Conservation (phyloP, 2,113 vertebrate genomes). For the Tichodroma muraria region DNA sequence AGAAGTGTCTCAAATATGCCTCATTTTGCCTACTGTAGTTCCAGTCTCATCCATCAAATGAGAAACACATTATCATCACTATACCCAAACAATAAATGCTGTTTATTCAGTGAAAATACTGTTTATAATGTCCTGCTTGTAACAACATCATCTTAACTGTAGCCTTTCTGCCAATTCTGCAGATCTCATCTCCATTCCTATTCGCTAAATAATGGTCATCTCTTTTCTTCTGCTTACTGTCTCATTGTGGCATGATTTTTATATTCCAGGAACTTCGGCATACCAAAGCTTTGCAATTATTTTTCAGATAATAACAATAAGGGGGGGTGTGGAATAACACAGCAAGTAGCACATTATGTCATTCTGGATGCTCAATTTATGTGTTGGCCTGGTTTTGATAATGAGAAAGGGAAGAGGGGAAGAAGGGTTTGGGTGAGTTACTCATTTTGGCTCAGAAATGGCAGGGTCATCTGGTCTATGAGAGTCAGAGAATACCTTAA, state of each 20-base stretch:
- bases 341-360: not conserved
- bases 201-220: not conserved
- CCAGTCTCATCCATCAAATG: slow-evolving; percentile 1
- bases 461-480: not conserved
- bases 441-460: slow-evolving; percentile 27
- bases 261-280: not conserved
- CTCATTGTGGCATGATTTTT: not conserved
- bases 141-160: not conserved
- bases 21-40: slow-evolving; percentile 9
- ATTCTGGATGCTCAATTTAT: not conserved
- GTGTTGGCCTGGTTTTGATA: not conserved
- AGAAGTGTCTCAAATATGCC: not conserved
- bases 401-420: not conserved
- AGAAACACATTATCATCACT: slow-evolving; percentile 3
- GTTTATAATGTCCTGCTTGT: not conserved
- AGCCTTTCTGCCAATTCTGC: not conserved
- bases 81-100: not conserved
- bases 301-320: not conserved
- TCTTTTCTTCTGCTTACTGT: not conserved
- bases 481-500: slow-evolving; percentile 24
- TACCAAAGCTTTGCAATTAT: not conserved
- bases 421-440: not conserved
- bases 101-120: not conserved
- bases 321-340: not conserved
- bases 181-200: not conserved